Percentiles rank a stretch among this genome's conserved stretches.
These are phyloP conservation scores for Torymus texanus DNA, from an alignment of 2,888 invertebrate genomes.

Conservation along the genomic window DNA sequence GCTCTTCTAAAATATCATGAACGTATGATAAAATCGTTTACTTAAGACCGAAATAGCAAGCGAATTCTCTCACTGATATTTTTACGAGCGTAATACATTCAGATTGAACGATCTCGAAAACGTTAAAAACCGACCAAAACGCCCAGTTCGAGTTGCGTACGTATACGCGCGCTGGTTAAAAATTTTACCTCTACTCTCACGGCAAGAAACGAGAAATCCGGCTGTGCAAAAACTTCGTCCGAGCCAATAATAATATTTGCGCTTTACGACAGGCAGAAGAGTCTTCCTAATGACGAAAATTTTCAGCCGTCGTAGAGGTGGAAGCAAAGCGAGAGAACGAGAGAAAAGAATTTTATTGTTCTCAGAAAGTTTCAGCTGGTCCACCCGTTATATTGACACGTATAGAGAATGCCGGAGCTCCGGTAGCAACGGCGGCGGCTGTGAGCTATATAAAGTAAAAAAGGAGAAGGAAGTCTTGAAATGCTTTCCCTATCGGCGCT, in stretches of 20 bases:
- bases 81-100: constrained; percentile 25
- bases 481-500: constrained; percentile 65
- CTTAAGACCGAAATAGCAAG: constrained; percentile 16
- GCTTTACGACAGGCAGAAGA: constrained; percentile 7
- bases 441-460: constrained; percentile 10
- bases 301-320: background rate
- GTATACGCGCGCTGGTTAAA: too few relatives aligned
- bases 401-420: constrained; percentile 30
- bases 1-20: background rate
- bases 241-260: constrained; percentile 26
- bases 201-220: too few relatives aligned
- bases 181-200: too few relatives aligned
- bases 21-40: background rate
- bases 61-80: constrained; percentile 4
- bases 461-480: constrained; percentile 60
- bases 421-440: background rate
- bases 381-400: constrained; percentile 38
- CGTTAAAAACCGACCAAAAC: constrained; percentile 22
- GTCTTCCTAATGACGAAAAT: constrained; percentile 28
- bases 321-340: too few relatives aligned
- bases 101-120: constrained; percentile 25
- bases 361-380: constrained; percentile 17
- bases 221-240: background rate
- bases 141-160: too few relatives aligned
- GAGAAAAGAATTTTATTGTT: constrained; percentile 27